Evolutionary conservation across 2,888 invertebrate genomes (phyloP), one percentile per base, ranked within the genome.

Genomic region (Hyalella azteca): DNA sequence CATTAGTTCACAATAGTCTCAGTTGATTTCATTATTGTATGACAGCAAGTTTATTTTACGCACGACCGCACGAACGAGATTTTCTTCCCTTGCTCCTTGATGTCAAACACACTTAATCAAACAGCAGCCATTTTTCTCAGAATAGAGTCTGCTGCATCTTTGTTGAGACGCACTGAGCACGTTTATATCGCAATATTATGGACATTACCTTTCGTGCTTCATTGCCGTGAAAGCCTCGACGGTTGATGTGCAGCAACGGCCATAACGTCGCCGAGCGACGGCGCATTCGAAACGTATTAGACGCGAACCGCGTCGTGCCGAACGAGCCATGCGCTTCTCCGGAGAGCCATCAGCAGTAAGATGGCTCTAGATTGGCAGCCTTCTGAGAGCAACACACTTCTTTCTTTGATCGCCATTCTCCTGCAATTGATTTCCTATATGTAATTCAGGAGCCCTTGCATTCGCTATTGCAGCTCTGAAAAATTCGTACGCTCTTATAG

Each of bases 181-280:
- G 32, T 66, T 4, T 66, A 36, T 32, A 66, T 66, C 66, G 66
- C 66, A 66, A 29, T 32, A 36, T 66, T 66, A 66, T 66, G 66
- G 66, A n/a, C 66, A 36, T 66, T 66, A 66, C 66, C 66, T 66
- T 66, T 66, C 66, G 36, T 66, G 66, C 66, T 66, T 66, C 66
- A 66, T 66, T 66, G 66, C 66, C 66, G 39, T 66, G 66, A 66
- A 66, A 66, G 66, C 66, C 66, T 66, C 66, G 66, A 66, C 32
- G 66, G 66, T 66, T 66, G 66, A 66, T 66, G 66, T 66, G 66
- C 66, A 32, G 66, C 66, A 66, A 66, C 36, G 66, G 36, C 66
- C 66, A 66, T 66, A 66, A 66, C 29, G 66, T n/a, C 36, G 36
- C 26, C 66, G 36, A 66, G 66, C 7, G 66, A 66, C 66, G 66